Conservation (phyloP, 2,113 vertebrate genomes). For the Dipodomys merriami region DNA sequence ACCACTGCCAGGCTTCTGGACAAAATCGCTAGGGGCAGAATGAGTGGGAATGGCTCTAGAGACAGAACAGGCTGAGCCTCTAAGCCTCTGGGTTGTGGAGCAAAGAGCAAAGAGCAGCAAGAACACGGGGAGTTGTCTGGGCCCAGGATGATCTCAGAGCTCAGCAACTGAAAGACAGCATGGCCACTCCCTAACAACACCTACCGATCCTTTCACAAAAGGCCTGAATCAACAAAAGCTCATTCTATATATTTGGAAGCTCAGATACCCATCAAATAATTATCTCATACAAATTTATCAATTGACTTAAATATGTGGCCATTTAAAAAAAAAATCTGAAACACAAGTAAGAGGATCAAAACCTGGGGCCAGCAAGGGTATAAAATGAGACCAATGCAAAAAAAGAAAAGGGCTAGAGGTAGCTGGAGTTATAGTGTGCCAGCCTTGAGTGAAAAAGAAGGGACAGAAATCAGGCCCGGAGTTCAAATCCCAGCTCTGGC, state of each 20-base stretch:
- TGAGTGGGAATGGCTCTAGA: background rate
- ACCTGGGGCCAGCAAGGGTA: too few species aligned
- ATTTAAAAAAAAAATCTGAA: background rate
- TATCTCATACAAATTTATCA: background rate
- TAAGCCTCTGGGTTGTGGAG: background rate
- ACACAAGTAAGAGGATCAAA: too few species aligned
- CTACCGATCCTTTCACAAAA: background rate
- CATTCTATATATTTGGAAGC: background rate
- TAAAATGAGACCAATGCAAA: too few species aligned
- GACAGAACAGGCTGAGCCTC: background rate
- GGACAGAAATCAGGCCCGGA: too few species aligned
- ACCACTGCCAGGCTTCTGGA: background rate
- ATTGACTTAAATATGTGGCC: background rate
- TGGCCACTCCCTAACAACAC: background rate
- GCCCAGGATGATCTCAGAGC: background rate
- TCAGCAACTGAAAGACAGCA: background rate
- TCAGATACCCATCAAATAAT: background rate
- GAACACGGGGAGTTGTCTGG: background rate
- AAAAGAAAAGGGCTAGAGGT: too few species aligned
- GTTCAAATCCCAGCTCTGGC: too few species aligned
- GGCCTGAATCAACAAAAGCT: background rate
- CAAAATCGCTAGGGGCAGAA: background rate
- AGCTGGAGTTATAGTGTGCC: too few species aligned
- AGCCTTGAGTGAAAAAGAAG: too few species aligned
- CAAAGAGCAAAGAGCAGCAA: background rate